Percentiles rank a stretch among this genome's conserved stretches.
phyloP scores from a whole-genome alignment of 2,888 invertebrate genomes.

The Pediacus dermestoides region DNA sequence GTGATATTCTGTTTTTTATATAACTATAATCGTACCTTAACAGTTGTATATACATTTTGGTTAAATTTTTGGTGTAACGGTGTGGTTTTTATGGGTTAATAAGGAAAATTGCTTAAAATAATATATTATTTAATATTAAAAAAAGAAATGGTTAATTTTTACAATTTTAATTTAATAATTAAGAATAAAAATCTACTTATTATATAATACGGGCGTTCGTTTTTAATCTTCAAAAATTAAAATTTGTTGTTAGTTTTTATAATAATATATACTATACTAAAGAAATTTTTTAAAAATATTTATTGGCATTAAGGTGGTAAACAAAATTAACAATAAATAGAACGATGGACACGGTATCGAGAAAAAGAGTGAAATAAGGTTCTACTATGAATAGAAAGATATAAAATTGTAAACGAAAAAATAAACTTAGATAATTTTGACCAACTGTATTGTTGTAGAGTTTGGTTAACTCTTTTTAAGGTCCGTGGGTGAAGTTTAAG shows the following conservation, averaged over 20 bases:
- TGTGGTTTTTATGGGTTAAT: slow-evolving; percentile 38
- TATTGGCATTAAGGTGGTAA: slow-evolving; percentile 42
- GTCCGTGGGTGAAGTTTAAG: too few relatives aligned
- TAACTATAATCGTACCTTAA: slow-evolving; percentile 37
- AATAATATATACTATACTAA: slow-evolving; percentile 41
- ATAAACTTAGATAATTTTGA: too few relatives aligned
- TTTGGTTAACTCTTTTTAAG: slow-evolving; percentile 1
- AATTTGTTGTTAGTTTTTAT: slow-evolving; percentile 46
- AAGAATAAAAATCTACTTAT: too few relatives aligned
- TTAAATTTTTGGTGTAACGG: slow-evolving; percentile 41
- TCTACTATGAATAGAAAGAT: too few relatives aligned
- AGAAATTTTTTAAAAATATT: slow-evolving; percentile 38
- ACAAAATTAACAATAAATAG: too few relatives aligned
- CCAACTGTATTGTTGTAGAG: too few relatives aligned
- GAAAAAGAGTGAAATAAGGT: too few relatives aligned
- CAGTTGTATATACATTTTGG: slow-evolving; percentile 33
- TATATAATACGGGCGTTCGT: too few relatives aligned
- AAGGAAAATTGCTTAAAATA: slow-evolving; percentile 32
- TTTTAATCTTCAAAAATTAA: too few relatives aligned
- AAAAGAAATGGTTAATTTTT: slow-evolving; percentile 27
- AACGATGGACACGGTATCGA: too few relatives aligned
- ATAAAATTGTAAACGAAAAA: too few relatives aligned
- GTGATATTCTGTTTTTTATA: slow-evolving; percentile 33
- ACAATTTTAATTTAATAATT: too few relatives aligned
- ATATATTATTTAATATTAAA: slow-evolving; percentile 29